Base-by-base conservation (phyloP, 2,888 invertebrate genomes). In the Blera fallax region DNA sequence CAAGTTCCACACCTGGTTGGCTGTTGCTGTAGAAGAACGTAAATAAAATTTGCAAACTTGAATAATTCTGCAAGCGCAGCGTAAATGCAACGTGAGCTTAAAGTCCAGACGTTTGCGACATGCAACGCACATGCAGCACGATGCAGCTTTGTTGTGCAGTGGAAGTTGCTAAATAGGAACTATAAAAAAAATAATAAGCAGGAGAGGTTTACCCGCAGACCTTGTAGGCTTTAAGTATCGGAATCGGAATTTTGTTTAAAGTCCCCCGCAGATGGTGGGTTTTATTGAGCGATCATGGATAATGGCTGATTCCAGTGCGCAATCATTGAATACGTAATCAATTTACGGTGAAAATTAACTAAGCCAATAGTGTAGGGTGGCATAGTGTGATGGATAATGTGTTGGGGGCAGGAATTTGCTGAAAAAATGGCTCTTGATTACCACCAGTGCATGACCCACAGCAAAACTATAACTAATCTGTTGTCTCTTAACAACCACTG, bases 1-100 rank as follows among this genome's bases (percentile, higher is more conserved):
- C 76, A 72, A 65, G 82, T 82, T 82, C 40, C 58, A 70, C 82
- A 82, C 64, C 82, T 82, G 82, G 77, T 40, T 50, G 29, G 40
- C 37, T 0, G 52, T 32, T 48, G 32, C 24, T 18, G 73, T 54
- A 11, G 37, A 37, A 29, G 52, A 50, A 52, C 16, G 0, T n/a
- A 29, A 29, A 21, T n/a, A 14, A 70, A 69, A 62, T 80, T 52
- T 60, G 67, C 58, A 50, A 74, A 67, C 65, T 58, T 72, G 58
- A 50, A 40, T 43, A 58, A 40, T 56, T 72, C 24, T 5, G 3
- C 48, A 56, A 21, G 52, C 34, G 52, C 34, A 60, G 48, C 16
- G 3, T 14, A n/a, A 43, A 32, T 40, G 62, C 64, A 79, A 58
- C 16, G 14, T 58, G 24, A 52, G 67, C 34, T 73, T 58, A 16